Percentiles rank a stretch among this genome's conserved stretches.
Evolutionary conservation across 2,797 vertebrate species (phyloP).

Genomic region (Siniperca scherzeri): DNA sequence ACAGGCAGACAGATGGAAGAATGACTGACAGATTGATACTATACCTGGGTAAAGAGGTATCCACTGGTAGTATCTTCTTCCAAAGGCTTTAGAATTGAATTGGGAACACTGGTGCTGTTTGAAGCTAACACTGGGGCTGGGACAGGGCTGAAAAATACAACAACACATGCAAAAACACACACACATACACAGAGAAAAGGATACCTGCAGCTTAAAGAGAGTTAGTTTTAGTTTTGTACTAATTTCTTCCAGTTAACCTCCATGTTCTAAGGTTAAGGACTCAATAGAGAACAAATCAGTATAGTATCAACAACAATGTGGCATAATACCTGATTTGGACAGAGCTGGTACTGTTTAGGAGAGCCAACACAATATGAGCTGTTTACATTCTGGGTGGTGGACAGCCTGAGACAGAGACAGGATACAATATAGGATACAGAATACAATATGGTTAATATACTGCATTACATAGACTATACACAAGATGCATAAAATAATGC

Average conservation of each 20-base stretch:
- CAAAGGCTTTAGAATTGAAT: conserved; percentile 92
- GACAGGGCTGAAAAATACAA: conserved; percentile 85
- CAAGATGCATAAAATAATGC: background rate
- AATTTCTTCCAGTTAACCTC: background rate
- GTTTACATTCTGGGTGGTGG: conserved; percentile 86
- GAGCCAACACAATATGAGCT: conserved; percentile 87
- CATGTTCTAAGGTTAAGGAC: background rate
- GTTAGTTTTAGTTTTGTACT: background rate
- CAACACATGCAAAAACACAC: conserved; percentile 16
- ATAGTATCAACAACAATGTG: background rate
- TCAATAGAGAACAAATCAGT: background rate
- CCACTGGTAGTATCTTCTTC: conserved; percentile 89
- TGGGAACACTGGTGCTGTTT: conserved; percentile 93
- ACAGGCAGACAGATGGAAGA: background rate
- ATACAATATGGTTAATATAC: background rate
- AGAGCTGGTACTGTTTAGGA: conserved; percentile 90
- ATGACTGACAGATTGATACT: background rate
- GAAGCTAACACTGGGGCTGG: conserved; percentile 89
- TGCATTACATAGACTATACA: conserved; percentile 2
- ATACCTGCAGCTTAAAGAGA: background rate
- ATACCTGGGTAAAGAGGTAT: conserved; percentile 92
- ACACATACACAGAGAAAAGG: conserved; percentile 14
- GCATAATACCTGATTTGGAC: conserved; percentile 89
- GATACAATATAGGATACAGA: background rate
- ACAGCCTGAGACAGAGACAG: conserved; percentile 81